Evolutionary conservation across 2,797 vertebrate genomes (phyloP).

Genomic region (Denticeps clupeoides): DNA sequence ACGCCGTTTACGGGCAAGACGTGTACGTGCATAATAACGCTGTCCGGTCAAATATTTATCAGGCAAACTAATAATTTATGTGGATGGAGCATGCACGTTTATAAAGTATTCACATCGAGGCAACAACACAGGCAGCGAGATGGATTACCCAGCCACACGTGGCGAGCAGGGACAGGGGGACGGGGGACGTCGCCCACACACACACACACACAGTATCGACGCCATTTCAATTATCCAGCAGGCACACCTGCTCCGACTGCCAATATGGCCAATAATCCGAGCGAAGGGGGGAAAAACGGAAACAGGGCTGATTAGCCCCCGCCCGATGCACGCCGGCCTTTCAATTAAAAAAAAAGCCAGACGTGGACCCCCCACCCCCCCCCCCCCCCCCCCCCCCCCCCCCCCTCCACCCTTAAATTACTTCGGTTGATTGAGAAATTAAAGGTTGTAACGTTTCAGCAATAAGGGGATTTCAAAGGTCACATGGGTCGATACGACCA

Average conservation of each 20-base stretch:
- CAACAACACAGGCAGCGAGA: slow-evolving; percentile 49
- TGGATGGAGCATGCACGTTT: slow-evolving; percentile 56
- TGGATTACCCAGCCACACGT: not conserved
- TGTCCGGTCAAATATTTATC: slow-evolving; percentile 70
- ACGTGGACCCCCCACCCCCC: no score
- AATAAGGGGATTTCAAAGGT: slow-evolving; percentile 17
- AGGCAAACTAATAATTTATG: slow-evolving; percentile 68
- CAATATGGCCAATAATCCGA: slow-evolving; percentile 19
- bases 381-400: slow-evolving; percentile 16
- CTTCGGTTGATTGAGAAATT: slow-evolving; percentile 41
- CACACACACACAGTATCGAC: slow-evolving; percentile 45
- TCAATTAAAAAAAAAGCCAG: no score
- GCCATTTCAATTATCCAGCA: slow-evolving; percentile 61
- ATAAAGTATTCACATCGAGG: slow-evolving; percentile 66
- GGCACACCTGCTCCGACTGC: slow-evolving; percentile 61
- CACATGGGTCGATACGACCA: not conserved
- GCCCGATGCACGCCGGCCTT: no score
- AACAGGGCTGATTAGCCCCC: not conserved
- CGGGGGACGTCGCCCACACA: slow-evolving; percentile 1
- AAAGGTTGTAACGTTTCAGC: slow-evolving; percentile 33
- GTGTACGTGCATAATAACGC: slow-evolving; percentile 59
- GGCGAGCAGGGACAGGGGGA: not conserved
- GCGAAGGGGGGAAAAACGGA: not conserved
- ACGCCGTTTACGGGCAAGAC: slow-evolving; percentile 15
- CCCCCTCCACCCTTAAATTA: slow-evolving; percentile 37